A percentile compares a stretch with the other conserved stretches of the same genome.
Conservation (phyloP, 2,797 vertebrate genomes). For the Mormyrus hasselquistii region DNA sequence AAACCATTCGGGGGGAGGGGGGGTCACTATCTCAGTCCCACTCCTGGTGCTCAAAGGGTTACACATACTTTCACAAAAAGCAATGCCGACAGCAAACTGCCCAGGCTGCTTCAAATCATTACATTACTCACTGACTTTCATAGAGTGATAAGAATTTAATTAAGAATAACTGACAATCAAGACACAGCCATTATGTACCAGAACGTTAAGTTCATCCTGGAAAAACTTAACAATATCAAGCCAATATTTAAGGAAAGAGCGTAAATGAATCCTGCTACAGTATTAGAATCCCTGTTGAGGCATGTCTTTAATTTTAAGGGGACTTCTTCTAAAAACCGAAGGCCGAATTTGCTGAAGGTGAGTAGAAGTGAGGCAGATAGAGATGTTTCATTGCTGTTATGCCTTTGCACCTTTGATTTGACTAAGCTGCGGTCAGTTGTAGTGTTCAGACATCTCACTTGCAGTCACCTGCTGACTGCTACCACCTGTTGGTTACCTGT, state of each 20-base stretch:
- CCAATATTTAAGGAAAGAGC: not conserved
- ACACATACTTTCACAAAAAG: not conserved
- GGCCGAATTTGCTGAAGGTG: not conserved
- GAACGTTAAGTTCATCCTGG: not conserved
- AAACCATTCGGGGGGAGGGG: not conserved
- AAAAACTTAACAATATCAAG: not conserved
- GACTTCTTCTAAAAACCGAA: not conserved
- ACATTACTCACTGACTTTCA: not conserved
- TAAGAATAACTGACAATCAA: not conserved
- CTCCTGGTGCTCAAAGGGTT: not conserved
- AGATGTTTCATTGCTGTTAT: not conserved
- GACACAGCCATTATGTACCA: not conserved
- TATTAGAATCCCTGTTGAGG: not conserved
- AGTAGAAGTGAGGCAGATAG: not conserved
- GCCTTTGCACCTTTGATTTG: not conserved
- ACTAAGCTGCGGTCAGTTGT: not conserved
- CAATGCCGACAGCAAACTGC: too few relatives aligned
- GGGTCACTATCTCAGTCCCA: slow-evolving; percentile 1
- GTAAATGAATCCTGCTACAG: not conserved
- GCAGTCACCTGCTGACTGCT: not conserved
- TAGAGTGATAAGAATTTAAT: not conserved
- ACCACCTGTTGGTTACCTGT: not conserved
- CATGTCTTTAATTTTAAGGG: not conserved
- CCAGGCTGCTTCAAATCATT: not conserved
- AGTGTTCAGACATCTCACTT: not conserved